phyloP scores from a whole-genome alignment of 2,888 invertebrate genomes.

The Lepidochrysops patricia region DNA sequence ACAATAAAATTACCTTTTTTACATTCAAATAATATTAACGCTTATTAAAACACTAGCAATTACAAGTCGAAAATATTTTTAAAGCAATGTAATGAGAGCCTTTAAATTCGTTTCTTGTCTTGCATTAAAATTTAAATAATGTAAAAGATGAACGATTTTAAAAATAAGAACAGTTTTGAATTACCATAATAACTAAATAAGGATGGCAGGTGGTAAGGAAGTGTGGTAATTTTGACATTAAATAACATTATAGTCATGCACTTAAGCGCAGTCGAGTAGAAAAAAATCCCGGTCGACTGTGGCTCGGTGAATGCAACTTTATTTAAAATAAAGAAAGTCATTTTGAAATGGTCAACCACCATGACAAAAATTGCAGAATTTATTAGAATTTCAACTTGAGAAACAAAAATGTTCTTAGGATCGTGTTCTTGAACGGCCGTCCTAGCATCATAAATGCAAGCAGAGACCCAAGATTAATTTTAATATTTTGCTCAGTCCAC shows the following conservation, averaged over 20 bases:
- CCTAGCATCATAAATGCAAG: too few species aligned
- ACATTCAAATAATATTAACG: not conserved
- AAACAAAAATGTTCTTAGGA: too few species aligned
- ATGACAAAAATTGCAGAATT: too few species aligned
- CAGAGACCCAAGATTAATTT: not conserved
- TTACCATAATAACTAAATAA: constrained; percentile 6
- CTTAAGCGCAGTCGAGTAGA: not conserved
- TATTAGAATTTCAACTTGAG: too few species aligned
- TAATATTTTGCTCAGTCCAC: constrained; percentile 3
- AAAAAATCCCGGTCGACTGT: not conserved
- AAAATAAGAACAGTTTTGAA: not conserved
- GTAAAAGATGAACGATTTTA: not conserved
- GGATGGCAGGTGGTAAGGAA: constrained; percentile 4
- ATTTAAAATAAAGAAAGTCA: not conserved
- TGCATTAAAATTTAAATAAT: not conserved
- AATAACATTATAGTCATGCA: constrained; percentile 2
- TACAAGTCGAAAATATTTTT: not conserved
- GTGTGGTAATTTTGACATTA: not conserved
- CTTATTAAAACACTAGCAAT: not conserved
- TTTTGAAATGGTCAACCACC: too few species aligned
- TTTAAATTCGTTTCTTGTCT: not conserved
- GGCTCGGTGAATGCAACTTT: not conserved
- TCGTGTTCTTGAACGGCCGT: too few species aligned
- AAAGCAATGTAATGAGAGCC: not conserved
- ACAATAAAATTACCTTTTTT: not conserved